Conservation (phyloP, 2,113 vertebrate species). For the Muntiacus muntjak region DNA sequence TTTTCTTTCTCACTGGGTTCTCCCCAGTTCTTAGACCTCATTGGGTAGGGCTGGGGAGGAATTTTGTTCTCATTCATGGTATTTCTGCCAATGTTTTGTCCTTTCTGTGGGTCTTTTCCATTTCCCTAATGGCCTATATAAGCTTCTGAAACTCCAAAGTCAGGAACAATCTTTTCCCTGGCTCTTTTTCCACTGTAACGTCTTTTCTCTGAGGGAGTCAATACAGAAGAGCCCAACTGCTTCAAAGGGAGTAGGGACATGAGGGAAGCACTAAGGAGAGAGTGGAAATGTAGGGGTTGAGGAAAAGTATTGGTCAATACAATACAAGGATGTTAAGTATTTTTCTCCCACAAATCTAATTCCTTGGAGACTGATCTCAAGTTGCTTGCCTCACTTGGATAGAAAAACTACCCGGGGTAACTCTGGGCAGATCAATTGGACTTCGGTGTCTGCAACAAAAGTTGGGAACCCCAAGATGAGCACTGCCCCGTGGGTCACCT, state of each 20-base stretch:
- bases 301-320: not conserved
- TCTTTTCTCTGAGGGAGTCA: slow-evolving; percentile 6
- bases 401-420: not conserved
- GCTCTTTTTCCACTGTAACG: not conserved
- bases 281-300: not conserved
- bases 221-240: not conserved
- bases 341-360: not conserved
- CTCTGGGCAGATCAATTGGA: not conserved
- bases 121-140: not conserved
- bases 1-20: not conserved
- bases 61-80: not conserved
- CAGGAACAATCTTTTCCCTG: slow-evolving; percentile 7
- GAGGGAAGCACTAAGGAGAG: not conserved
- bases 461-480: not conserved
- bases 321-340: not conserved
- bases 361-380: not conserved
- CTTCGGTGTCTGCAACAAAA: not conserved
- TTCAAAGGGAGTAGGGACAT: not conserved
- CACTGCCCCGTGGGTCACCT: not conserved
- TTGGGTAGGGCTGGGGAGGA: not conserved
- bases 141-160: slow-evolving; percentile 28
- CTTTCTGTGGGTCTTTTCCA: slow-evolving; percentile 47
- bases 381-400: not conserved
- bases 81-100: slow-evolving; percentile 6
- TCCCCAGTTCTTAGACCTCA: not conserved